Base-by-base conservation (phyloP, 2,888 invertebrate species). In the Chydorus sphaericus region DNA sequence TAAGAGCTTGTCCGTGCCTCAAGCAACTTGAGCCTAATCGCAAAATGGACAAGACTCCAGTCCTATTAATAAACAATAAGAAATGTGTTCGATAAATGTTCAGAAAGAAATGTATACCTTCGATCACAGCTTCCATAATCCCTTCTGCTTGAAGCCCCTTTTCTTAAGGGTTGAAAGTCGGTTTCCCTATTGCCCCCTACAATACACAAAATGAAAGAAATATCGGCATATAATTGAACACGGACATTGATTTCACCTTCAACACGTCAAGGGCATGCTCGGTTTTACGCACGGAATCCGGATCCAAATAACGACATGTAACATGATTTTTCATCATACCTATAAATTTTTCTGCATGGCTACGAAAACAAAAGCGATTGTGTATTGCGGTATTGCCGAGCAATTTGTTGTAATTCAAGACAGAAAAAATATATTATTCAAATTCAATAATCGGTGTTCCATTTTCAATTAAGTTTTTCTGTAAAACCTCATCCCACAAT, bases 21-120 rank as follows among this genome's bases (percentile, higher is more conserved):
- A 65, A 8, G 66, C 65, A 60, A 77, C 74, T 29, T 71, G 74
- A 26, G 74, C 74, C 65, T 75, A 78, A 59, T 74, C 71, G 64
- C 79, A 79, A 64, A 75, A 77, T 11, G 77, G 77, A 66, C 79
- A 79, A 23, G 65, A 65, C 56, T 73, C 76, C 38, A 79, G 66
- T 1, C 48, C 50, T 29, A 18, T 10, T 3, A 30, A 16, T 29
- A 29, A 14, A 3, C 2, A 31, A 20, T 18, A n/a, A 10, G 2
- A 8, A n/a, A 18, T 48, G 29, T 11, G 16, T n/a, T 11, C 8
- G 23, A n/a, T 50, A 16, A 14, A 14, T 3, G 14, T 10, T 18
- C 5, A 16, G 30, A 18, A 44, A 3, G 23, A 28, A 26, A 4
- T 6, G 23, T 3, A 14, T 50, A 59, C 75, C 76, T 28, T 74